Conservation (phyloP, 2,113 vertebrate genomes). For the Nycticorax nycticorax region DNA sequence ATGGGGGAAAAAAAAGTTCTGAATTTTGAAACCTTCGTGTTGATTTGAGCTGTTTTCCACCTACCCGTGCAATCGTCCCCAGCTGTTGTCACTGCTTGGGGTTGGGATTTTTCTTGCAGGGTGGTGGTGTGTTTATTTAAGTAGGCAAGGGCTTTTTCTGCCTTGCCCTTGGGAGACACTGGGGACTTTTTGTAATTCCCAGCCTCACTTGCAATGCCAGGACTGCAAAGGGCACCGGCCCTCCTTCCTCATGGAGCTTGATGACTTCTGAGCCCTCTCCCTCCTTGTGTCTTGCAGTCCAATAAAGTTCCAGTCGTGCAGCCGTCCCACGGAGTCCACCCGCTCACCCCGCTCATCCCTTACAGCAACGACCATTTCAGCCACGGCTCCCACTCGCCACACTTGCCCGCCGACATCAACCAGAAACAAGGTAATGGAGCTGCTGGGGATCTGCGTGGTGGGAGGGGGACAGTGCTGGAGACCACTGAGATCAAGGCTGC, state of each 20-base stretch:
- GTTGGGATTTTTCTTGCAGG: not conserved
- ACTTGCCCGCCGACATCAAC: constrained; percentile 91
- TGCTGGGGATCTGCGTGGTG: not conserved
- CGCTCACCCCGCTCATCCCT: constrained; percentile 91
- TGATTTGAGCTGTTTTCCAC: not conserved
- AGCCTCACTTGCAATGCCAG: not conserved
- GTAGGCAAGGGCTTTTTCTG: not conserved
- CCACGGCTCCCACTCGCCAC: constrained; percentile 84
- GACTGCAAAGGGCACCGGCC: not conserved
- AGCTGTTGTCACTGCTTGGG: not conserved
- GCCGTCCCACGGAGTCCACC: constrained; percentile 91
- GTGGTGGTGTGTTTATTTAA: not conserved
- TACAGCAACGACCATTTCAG: constrained; percentile 97
- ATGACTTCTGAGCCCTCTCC: not conserved
- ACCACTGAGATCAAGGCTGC: not conserved
- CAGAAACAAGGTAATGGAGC: constrained; percentile 92
- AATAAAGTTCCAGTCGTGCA: constrained; percentile 95
- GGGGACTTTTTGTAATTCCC: not conserved
- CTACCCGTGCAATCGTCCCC: not conserved
- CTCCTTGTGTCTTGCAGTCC: constrained; percentile 82
- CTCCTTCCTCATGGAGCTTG: not conserved
- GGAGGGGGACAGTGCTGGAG: not conserved
- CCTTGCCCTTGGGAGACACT: not conserved
- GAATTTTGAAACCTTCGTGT: not conserved
- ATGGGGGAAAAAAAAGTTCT: not conserved